Conservation (phyloP, 2,113 vertebrate species). For the Hippocampus barbouri region DNA sequence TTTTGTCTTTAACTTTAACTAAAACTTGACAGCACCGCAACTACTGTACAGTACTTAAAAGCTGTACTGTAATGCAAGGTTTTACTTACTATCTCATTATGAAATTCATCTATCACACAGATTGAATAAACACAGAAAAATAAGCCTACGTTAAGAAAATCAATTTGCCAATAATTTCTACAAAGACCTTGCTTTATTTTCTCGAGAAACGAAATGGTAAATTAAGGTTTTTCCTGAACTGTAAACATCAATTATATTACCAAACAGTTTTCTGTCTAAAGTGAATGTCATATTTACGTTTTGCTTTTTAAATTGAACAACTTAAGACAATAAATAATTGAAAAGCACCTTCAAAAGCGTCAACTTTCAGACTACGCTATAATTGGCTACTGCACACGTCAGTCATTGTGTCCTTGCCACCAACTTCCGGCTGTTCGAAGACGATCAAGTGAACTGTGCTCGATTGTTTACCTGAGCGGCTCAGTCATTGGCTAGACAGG, state of each 20-base stretch:
- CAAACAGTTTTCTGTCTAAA: not conserved
- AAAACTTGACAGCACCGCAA: not conserved
- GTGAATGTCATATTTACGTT: not conserved
- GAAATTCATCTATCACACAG: too few species aligned
- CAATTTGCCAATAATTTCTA: too few species aligned
- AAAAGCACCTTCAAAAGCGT: not conserved
- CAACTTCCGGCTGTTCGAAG: conserved; percentile 52
- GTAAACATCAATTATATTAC: not conserved
- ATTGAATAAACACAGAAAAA: too few species aligned
- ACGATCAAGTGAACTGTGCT: conserved; percentile 4
- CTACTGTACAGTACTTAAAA: too few species aligned
- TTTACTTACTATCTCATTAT: not conserved
- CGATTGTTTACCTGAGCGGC: conserved; percentile 44
- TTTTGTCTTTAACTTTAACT: not conserved
- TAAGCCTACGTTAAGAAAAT: too few species aligned
- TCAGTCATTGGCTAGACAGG: conserved; percentile 39
- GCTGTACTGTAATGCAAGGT: not conserved
- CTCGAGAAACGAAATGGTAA: too few species aligned
- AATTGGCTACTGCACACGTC: conserved; percentile 47
- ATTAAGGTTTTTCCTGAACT: too few species aligned
- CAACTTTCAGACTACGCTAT: not conserved
- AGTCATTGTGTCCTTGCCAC: conserved; percentile 59
- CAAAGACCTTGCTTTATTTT: too few species aligned
- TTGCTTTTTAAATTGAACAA: not conserved
- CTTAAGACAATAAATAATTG: not conserved